Evolutionary conservation across 2,888 invertebrate genomes (phyloP).

Genomic region (Drosophila cracens): DNA sequence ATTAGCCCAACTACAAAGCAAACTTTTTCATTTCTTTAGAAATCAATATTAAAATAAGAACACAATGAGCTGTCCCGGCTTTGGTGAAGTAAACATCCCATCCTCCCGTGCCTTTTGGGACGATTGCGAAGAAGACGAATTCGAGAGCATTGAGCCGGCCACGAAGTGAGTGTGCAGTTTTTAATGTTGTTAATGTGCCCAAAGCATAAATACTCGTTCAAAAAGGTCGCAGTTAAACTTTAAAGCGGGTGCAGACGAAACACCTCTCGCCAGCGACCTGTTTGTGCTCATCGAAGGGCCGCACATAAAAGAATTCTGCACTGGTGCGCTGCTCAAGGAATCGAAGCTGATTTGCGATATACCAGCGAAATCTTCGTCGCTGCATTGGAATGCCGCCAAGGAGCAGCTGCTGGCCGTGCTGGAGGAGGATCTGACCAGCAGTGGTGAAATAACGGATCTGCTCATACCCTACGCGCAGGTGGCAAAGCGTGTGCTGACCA

Average conservation of each 20-base stretch:
- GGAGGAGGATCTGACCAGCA: constrained; percentile 80
- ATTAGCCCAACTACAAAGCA: constrained; percentile 11
- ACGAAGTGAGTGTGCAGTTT: constrained; percentile 62
- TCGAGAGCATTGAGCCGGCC: constrained; percentile 45
- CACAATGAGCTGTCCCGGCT: constrained; percentile 81
- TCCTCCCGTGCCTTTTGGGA: constrained; percentile 85
- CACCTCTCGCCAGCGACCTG: constrained; percentile 60
- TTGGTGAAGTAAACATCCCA: constrained; percentile 84
- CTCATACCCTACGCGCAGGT: constrained; percentile 72
- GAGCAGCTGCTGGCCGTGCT: constrained; percentile 72
- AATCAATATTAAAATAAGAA: background rate
- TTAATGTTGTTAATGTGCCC: constrained; percentile 2
- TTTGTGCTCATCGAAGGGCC: constrained; percentile 81
- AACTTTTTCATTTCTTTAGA: constrained; percentile 5
- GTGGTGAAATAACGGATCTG: constrained; percentile 79
- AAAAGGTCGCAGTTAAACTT: constrained; percentile 68
- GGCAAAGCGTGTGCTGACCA: constrained; percentile 77
- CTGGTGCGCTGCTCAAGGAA: constrained; percentile 63
- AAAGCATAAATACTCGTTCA: background rate
- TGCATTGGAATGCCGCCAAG: constrained; percentile 56
- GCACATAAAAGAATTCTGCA: constrained; percentile 75
- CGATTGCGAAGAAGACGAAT: constrained; percentile 83
- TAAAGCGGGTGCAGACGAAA: constrained; percentile 29
- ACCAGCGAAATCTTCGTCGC: constrained; percentile 65
- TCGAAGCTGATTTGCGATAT: constrained; percentile 70